Evolutionary conservation across 2,113 vertebrate species (phyloP).

Genomic region (Damaliscus lunatus): DNA sequence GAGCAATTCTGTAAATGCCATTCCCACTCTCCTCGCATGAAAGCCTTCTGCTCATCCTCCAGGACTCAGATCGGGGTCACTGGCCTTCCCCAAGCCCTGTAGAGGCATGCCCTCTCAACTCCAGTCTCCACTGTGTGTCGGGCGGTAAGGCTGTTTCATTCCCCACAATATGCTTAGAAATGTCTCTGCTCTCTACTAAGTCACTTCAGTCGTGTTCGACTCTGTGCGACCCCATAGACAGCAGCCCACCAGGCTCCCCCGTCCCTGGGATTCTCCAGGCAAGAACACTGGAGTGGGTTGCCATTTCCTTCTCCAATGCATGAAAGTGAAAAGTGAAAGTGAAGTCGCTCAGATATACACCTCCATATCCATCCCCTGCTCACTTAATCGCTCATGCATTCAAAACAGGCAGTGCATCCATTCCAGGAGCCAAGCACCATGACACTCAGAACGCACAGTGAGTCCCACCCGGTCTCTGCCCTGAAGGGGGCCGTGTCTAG

Average conservation of each 20-base stretch:
- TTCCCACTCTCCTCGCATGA: not conserved
- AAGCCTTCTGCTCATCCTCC: not conserved
- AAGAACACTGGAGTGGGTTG: too few species aligned
- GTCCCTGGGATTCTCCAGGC: too few species aligned
- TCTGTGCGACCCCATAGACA: too few species aligned
- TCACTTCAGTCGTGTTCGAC: too few species aligned
- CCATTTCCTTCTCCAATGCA: too few species aligned
- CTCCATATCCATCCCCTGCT: not conserved
- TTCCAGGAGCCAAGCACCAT: too few species aligned
- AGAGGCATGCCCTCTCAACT: not conserved
- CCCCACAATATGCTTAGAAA: accelerated
- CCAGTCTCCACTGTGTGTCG: accelerated
- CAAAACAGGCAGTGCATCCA: not conserved
- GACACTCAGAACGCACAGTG: not conserved
- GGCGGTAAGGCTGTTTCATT: accelerated
- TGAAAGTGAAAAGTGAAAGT: too few species aligned
- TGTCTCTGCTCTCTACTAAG: too few species aligned
- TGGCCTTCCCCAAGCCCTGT: not conserved
- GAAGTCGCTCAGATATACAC: not conserved
- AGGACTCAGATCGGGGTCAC: not conserved
- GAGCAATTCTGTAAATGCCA: not conserved
- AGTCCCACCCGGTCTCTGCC: not conserved
- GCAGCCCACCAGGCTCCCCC: too few species aligned
- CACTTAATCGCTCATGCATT: not conserved
- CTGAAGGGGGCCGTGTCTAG: accelerated